Evolutionary conservation across 1,140 invertebrate species (phyloP), one percentile per base, ranked within the genome.

Genomic region (Dendroctonus valens): DNA sequence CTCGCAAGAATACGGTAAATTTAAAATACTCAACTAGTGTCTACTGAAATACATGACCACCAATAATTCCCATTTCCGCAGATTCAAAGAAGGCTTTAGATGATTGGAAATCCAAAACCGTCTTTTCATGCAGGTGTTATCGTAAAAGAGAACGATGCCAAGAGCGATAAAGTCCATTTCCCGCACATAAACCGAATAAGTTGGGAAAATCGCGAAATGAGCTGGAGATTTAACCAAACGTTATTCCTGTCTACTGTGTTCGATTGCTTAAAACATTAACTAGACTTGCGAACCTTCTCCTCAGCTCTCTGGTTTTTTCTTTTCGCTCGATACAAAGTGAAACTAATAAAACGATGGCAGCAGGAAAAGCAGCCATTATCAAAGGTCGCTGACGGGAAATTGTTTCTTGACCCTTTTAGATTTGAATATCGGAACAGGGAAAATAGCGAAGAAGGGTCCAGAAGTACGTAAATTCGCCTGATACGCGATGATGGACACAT

Each of bases 321-420:
- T 41, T 5, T 2, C 26, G 1, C 26, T 3, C 26, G 26, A 26
- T 26, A 26, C 26, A 26, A 26, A 26, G 26, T 26, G 8, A 7
- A 5, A 26, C 11, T 11, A 38, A 14, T 55, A 9, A 55, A 11
- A 15, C 14, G 15, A 41, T 11, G 38, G 14, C 15, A 55, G 39
- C 38, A 40, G 8, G 38, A 55, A 55, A 55, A 26, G 3, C 9
- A 38, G 26, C 6, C 15, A 38, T 55, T 26, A 55, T 55, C 14
- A 40, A 37, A 41, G 39, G 39, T 15, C 7, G 26, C 39, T 9
- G 38, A 55, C 53, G n/a, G 57, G 57, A 59, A 59, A 59, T 59
- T 59, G 57, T 48, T 42, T 49, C 2, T 49, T 59, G 57, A 59
- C 57, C 57, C 57, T 42, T 12, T 48, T 7, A n/a, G 57, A 59